A percentile compares a stretch with the other conserved stretches of the same genome.
These are phyloP conservation scores for Alectura lathami DNA, from an alignment of 2,113 vertebrate species.

Conservation along the genomic window DNA sequence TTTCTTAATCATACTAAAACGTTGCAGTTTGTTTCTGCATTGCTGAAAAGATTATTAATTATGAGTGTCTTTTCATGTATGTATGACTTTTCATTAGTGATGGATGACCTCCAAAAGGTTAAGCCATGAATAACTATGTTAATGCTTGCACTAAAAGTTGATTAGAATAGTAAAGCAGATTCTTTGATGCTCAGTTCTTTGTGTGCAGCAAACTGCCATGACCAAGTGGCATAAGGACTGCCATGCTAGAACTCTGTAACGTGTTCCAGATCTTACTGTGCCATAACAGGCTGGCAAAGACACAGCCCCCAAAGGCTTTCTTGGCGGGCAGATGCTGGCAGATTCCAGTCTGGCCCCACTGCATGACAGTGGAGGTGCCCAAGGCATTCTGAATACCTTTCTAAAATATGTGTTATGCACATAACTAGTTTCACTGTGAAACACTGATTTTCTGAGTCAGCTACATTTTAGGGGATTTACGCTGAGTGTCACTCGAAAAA, in stretches of 20 bases:
- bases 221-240: not conserved
- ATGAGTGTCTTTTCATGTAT: not conserved
- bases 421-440: not conserved
- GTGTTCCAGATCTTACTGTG: not conserved
- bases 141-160: not conserved
- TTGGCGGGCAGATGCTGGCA: fast-evolving
- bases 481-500: not conserved
- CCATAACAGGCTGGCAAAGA: not conserved
- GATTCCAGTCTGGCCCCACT: not conserved
- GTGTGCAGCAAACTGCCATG: fast-evolving
- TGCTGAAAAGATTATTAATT: not conserved
- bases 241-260: fast-evolving
- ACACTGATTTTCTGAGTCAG: fast-evolving
- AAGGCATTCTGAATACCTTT: not conserved
- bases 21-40: not conserved
- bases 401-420: not conserved
- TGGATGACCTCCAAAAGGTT: not conserved
- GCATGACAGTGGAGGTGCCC: not conserved
- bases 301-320: fast-evolving
- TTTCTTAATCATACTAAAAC: not conserved
- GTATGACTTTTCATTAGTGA: not conserved
- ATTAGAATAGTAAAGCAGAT: not conserved
- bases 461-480: not conserved
- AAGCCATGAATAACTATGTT: not conserved
- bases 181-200: not conserved